Conservation (phyloP, 53 echinoderm and acorn worm species). For the Crossaster papposus region DNA sequence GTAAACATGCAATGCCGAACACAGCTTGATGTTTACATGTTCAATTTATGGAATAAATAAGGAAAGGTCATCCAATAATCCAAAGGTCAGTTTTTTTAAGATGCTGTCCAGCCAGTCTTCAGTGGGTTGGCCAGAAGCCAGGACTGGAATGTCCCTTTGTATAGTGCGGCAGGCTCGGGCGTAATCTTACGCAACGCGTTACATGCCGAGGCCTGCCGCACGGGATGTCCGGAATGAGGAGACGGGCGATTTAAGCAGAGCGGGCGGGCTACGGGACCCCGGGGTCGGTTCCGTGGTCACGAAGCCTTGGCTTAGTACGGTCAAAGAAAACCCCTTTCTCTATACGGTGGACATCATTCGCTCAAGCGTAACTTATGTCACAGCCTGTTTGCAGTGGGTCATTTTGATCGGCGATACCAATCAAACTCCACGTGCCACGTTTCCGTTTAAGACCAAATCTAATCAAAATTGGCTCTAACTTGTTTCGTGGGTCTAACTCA, state of each 20-base stretch:
- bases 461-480: neutral
- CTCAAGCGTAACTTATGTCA: neutral
- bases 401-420: neutral
- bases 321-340: no score
- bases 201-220: neutral
- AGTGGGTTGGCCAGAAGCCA: neutral
- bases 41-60: conserved; percentile 4
- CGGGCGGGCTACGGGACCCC: neutral
- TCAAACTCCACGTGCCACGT: neutral
- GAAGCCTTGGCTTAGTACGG: neutral
- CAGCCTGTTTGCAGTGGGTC: neutral
- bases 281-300: neutral
- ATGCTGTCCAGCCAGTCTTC: conserved; percentile 32
- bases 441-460: neutral
- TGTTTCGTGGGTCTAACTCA: neutral
- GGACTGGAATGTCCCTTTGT: neutral
- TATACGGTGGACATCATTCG: neutral
- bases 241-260: neutral
- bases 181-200: neutral
- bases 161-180: neutral
- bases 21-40: conserved; percentile 33
- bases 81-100: conserved; percentile 26
- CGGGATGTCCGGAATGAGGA: neutral
- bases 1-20: conserved; percentile 1
- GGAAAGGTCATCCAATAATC: conserved; percentile 10